Base-by-base conservation (phyloP, 2,888 invertebrate genomes). In the Drosophila subsilvestris region DNA sequence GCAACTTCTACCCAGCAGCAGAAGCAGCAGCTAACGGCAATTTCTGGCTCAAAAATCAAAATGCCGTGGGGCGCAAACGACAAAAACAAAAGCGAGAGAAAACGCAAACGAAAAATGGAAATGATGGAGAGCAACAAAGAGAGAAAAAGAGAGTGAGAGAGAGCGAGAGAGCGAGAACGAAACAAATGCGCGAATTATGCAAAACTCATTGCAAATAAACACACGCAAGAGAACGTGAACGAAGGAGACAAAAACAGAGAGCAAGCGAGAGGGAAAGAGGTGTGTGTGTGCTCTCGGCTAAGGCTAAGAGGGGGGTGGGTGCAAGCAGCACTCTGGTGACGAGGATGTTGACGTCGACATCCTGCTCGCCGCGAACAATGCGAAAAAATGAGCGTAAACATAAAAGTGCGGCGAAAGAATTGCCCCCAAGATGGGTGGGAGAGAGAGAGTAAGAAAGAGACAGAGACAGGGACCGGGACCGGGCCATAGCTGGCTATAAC, bases 131-230 rank as follows among this genome's bases (percentile, higher is more conserved):
- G 57, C 8, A 53, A 74, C 60, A 74, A 48, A 59, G 62, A 47
- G 45, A n/a, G 66, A 75, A 58, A 74, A 48, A 59, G 62, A 47
- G 45, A n/a, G 66, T 75, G 59, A 76, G 25, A 25, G 25, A 5
- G 66, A 37, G 49, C 27, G 63, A 53, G 61, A 50, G 50, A 44
- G 70, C 57, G 53, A 59, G 53, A 72, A 71, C 77, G 83, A 85
- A 86, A 86, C 84, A 86, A 88, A 86, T 88, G 89, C 89, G 83
- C 79, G 80, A 86, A 88, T 86, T 86, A 86, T 88, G 80, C 80
- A 88, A 86, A 89, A 80, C 77, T 87, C 84, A 79, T 80, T 80
- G 79, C 75, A 82, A 89, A 85, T 79, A 82, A 89, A 89, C 77
- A 85, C 66, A 78, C 68, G 80, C 75, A 76, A 60, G 47, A 37